phyloP scores from a whole-genome alignment of 1,140 invertebrate genomes.

The Zaprionus davidi region DNA sequence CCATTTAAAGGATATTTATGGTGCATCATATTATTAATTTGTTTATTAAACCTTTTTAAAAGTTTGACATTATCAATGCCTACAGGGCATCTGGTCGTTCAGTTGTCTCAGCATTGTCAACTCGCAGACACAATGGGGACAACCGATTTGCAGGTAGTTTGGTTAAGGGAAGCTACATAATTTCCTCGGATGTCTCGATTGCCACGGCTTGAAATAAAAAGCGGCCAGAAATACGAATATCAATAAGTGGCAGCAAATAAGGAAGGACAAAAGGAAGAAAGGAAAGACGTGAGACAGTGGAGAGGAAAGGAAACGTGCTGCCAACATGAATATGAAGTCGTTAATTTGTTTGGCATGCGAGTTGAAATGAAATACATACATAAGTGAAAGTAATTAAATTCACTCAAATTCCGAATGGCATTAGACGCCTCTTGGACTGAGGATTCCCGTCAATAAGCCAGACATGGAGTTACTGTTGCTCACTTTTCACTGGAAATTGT shows the following conservation, averaged over 20 bases:
- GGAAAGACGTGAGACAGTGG: neutral
- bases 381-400: slow-evolving; percentile 29
- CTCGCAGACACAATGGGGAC: neutral
- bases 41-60: too few relatives aligned
- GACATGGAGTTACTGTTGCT: neutral
- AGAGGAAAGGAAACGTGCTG: slow-evolving; percentile 1
- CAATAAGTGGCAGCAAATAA: slow-evolving; percentile 1
- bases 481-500: neutral
- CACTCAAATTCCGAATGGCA: slow-evolving; percentile 13
- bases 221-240: slow-evolving; percentile 7
- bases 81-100: neutral
- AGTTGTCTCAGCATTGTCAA: neutral
- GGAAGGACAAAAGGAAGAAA: neutral
- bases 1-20: too few relatives aligned
- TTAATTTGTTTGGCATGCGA: slow-evolving; percentile 20
- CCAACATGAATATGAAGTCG: slow-evolving; percentile 2
- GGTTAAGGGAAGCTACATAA: neutral
- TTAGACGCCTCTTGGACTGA: neutral
- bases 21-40: too few relatives aligned
- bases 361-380: slow-evolving; percentile 17
- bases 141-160: neutral
- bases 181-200: slow-evolving; percentile 3
- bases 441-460: neutral
- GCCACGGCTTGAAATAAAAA: slow-evolving; percentile 2
- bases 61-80: neutral